phyloP scores from a whole-genome alignment of 2,888 invertebrate species.

The Leucophenga montana region DNA sequence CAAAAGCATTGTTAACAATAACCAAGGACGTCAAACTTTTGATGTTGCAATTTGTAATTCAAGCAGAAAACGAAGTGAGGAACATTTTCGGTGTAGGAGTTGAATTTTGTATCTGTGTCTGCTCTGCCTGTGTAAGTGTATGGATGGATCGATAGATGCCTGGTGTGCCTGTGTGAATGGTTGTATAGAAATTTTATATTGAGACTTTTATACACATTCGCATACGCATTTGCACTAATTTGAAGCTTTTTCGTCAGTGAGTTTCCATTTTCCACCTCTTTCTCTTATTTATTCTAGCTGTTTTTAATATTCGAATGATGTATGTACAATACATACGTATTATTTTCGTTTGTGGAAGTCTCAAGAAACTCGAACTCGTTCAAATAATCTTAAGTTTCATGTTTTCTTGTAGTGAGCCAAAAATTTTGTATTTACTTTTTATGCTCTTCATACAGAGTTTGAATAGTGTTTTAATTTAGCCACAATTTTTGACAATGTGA shows the following conservation, averaged over 20 bases:
- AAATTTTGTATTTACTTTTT: no score
- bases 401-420: background rate
- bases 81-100: conserved; percentile 47
- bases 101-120: conserved; percentile 5
- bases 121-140: background rate
- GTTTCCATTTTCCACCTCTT: no score
- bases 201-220: conserved; percentile 16
- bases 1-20: conserved; percentile 59
- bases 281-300: no score
- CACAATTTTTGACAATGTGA: no score
- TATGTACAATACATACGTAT: background rate
- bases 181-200: conserved; percentile 9
- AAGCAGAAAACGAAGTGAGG: conserved; percentile 68
- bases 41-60: conserved; percentile 71
- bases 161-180: background rate
- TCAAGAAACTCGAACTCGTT: conserved; percentile 13
- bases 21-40: conserved; percentile 68
- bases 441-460: no score
- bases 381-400: conserved; percentile 9
- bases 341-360: conserved; percentile 1
- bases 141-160: background rate
- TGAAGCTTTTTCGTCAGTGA: background rate
- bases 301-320: no score
- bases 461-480: no score
- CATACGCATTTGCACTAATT: background rate